Conservation (phyloP, 2,113 vertebrate species). For the Microcebus griseorufus region DNA sequence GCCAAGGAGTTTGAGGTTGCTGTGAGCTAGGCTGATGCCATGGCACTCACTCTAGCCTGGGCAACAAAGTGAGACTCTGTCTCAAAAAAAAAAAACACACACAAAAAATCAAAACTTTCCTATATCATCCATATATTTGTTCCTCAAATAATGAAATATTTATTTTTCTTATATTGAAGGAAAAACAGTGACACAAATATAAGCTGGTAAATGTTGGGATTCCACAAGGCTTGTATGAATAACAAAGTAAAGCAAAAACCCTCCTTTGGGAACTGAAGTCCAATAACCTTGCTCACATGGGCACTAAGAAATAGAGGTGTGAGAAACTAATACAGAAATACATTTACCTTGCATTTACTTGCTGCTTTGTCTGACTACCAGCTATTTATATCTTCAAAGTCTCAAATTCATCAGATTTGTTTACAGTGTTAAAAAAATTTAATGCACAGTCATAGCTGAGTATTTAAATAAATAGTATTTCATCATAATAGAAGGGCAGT, state of each 20-base stretch:
- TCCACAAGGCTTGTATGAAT: background rate
- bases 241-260: background rate
- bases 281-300: background rate
- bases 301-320: background rate
- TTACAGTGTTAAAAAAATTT: background rate
- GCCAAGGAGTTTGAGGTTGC: too few relatives aligned
- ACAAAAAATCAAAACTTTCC: background rate
- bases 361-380: background rate
- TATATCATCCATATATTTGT: background rate
- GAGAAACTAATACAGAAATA: background rate
- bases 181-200: background rate
- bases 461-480: background rate
- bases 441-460: background rate
- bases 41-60: too few relatives aligned
- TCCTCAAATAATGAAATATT: background rate
- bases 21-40: too few relatives aligned
- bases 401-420: slow-evolving; percentile 11
- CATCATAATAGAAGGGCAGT: background rate
- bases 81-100: background rate
- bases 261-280: background rate
- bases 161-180: background rate
- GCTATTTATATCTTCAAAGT: slow-evolving; percentile 20
- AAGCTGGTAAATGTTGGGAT: background rate
- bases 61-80: too few relatives aligned
- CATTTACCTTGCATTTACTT: background rate